Conservation (phyloP, 2,797 vertebrate species). For the Hybognathus amarus region DNA sequence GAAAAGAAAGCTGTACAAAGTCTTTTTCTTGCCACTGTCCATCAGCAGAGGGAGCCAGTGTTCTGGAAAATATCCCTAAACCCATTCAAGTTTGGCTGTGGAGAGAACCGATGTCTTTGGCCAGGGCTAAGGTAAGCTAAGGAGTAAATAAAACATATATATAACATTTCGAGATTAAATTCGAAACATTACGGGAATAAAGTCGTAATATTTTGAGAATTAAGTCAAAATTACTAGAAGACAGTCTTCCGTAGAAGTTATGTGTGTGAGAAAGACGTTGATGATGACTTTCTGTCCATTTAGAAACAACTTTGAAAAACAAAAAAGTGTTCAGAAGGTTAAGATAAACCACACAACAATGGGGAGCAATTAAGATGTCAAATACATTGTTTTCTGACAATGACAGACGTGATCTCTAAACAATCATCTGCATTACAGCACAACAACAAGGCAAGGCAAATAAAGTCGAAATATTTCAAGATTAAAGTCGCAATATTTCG, state of each 20-base stretch:
- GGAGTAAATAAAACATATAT: no score
- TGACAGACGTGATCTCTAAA: no score
- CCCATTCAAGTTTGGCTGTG: background rate
- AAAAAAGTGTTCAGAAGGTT: background rate
- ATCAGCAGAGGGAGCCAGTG: conserved; percentile 72
- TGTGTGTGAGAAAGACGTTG: background rate
- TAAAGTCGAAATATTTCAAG: no score
- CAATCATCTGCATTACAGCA: background rate
- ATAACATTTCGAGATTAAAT: no score
- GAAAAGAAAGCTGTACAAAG: no score
- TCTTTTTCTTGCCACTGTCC: no score
- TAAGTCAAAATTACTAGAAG: no score
- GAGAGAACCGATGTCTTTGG: conserved; percentile 49
- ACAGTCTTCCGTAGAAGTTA: no score
- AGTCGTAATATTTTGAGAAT: no score
- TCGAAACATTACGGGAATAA: no score
- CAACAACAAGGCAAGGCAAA: no score
- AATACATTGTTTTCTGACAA: background rate
- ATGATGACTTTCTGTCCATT: conserved; percentile 16
- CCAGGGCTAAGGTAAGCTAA: background rate
- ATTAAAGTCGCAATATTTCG: no score
- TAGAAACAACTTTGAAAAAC: background rate
- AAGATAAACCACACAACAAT: conserved; percentile 8
- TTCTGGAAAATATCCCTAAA: conserved; percentile 62
- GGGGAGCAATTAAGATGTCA: background rate